These are phyloP conservation scores for Microtus pennsylvanicus DNA, from an alignment of 2,113 vertebrate species.

Conservation along the genomic window DNA sequence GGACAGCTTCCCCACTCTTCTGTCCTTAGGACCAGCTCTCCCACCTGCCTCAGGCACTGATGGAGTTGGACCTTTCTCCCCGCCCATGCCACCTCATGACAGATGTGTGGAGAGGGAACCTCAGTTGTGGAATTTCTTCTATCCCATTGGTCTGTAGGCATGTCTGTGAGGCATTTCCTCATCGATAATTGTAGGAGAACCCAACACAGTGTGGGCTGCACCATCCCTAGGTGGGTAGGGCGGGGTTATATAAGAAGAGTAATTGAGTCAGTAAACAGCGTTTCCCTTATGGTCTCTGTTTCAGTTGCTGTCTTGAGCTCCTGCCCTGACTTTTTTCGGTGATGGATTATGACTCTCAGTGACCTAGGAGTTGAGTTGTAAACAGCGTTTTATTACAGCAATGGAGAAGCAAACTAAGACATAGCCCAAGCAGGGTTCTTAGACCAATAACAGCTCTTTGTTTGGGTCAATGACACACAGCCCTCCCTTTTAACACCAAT, in stretches of 20 bases:
- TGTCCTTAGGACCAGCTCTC: neutral
- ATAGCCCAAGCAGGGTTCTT: neutral
- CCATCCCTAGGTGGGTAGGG: too few relatives aligned
- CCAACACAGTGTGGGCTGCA: neutral
- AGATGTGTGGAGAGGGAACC: neutral
- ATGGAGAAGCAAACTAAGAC: neutral
- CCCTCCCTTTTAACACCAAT: neutral
- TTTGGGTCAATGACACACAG: neutral
- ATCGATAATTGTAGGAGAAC: neutral
- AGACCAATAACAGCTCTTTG: neutral
- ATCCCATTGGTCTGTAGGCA: neutral
- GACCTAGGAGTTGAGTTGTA: neutral
- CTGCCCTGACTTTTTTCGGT: neutral
- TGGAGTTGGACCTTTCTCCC: too few relatives aligned
- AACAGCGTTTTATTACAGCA: neutral
- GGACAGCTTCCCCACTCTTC: neutral
- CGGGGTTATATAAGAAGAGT: neutral
- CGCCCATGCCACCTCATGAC: too few relatives aligned
- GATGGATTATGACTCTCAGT: neutral
- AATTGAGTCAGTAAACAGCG: neutral
- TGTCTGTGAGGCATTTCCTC: neutral
- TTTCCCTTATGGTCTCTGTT: neutral
- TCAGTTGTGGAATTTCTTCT: neutral
- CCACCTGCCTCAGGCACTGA: neutral
- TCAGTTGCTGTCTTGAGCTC: neutral